A percentile compares a stretch with the other conserved stretches of the same genome.
phyloP scores from a whole-genome alignment of 2,888 invertebrate genomes.

The Thymelicus lineola region DNA sequence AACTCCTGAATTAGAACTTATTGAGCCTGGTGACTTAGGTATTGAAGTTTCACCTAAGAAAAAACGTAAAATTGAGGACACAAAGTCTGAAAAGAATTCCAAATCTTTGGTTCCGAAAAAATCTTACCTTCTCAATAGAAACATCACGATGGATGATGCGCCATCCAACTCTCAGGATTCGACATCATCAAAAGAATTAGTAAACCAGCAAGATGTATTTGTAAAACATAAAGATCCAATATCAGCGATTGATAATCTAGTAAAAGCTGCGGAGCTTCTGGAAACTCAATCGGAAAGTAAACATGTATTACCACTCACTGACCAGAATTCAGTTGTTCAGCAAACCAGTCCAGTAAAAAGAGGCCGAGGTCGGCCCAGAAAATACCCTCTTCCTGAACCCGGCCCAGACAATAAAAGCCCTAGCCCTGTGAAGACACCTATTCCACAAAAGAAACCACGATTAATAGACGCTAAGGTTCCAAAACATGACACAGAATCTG shows the following conservation, averaged over 20 bases:
- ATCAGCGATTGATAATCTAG: constrained; percentile 77
- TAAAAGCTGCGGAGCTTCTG: constrained; percentile 77
- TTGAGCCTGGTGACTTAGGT: constrained; percentile 71
- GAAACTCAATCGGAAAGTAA: constrained; percentile 70
- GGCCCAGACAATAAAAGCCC: constrained; percentile 46
- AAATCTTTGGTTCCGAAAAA: constrained; percentile 73
- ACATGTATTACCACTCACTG: constrained; percentile 39
- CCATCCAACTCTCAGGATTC: constrained; percentile 47
- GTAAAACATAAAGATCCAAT: constrained; percentile 59
- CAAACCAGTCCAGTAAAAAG: constrained; percentile 69
- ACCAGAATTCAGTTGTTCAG: constrained; percentile 51
- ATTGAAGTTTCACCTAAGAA: constrained; percentile 71
- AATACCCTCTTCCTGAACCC: constrained; percentile 71
- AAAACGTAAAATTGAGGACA: constrained; percentile 69
- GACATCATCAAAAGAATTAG: constrained; percentile 49
- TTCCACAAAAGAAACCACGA: constrained; percentile 71
- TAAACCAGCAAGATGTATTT: constrained; percentile 52
- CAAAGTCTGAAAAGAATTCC: constrained; percentile 58
- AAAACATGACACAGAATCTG: constrained; percentile 61
- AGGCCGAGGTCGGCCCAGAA: constrained; percentile 77
- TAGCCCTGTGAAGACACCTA: constrained; percentile 52
- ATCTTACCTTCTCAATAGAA: constrained; percentile 70
- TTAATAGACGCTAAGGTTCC: constrained; percentile 61
- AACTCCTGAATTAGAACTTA: constrained; percentile 74
- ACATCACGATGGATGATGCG: constrained; percentile 52